Evolutionary conservation across 2,113 vertebrate species (phyloP).

Genomic region (Microtus ochrogaster): DNA sequence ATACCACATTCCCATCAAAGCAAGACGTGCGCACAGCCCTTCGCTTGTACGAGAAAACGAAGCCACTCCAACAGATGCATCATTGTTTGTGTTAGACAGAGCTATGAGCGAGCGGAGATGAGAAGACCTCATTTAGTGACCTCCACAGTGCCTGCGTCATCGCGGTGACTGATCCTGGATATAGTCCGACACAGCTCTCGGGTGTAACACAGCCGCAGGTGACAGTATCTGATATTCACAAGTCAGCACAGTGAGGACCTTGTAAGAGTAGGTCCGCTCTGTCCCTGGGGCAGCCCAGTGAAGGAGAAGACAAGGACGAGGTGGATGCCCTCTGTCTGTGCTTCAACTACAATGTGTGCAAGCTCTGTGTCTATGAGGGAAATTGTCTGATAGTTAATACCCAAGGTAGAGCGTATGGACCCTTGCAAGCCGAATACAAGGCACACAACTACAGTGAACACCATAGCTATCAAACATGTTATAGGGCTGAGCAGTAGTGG

Average conservation of each 20-base stretch:
- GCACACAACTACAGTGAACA: neutral
- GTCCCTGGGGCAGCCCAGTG: neutral
- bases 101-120: neutral
- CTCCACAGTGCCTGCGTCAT: conserved; percentile 44
- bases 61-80: neutral
- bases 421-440: neutral
- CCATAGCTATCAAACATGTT: neutral
- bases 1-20: conserved; percentile 54
- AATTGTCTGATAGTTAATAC: neutral
- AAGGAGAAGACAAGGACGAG: neutral
- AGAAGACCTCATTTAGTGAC: conserved; percentile 41
- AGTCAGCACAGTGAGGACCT: neutral
- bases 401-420: neutral
- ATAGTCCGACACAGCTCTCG: neutral
- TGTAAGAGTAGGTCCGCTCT: conserved; percentile 7
- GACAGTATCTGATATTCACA: neutral
- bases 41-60: neutral
- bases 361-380: neutral
- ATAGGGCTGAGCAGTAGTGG: too few species aligned
- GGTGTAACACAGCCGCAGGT: conserved; percentile 20
- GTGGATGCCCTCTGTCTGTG: too few species aligned
- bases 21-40: neutral
- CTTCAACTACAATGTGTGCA: neutral
- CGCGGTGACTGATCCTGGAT: neutral
- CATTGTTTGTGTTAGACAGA: conserved; percentile 5